Evolutionary conservation across 2,797 vertebrate species (phyloP).

Genomic region (Sylvia borin): DNA sequence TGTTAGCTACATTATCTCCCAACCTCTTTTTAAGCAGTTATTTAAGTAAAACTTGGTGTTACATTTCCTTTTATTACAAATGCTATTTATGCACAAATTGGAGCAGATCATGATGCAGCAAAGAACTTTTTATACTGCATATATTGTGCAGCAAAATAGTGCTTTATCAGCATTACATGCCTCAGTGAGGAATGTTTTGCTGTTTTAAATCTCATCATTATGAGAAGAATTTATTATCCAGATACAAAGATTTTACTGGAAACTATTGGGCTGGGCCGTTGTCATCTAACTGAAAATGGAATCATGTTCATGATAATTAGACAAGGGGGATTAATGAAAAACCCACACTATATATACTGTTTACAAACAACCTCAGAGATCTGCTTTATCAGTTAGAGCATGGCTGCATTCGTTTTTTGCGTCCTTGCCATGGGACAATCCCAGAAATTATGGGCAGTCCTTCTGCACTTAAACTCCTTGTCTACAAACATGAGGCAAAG

Average conservation of each 20-base stretch:
- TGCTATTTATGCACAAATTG: background rate
- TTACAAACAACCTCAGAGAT: conserved; percentile 9
- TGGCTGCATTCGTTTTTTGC: background rate
- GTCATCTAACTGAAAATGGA: conserved; percentile 42
- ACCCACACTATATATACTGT: background rate
- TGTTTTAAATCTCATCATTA: conserved; percentile 11
- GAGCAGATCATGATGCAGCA: conserved; percentile 6
- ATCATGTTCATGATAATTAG: conserved; percentile 46
- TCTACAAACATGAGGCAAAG: conserved; percentile 56
- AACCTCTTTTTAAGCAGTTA: background rate
- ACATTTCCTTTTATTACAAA: conserved; percentile 13
- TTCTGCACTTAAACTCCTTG: background rate
- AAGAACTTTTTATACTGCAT: conserved; percentile 35
- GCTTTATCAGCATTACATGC: conserved; percentile 25
- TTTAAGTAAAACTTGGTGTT: conserved; percentile 7
- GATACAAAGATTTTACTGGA: conserved; percentile 1
- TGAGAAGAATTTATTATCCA: background rate
- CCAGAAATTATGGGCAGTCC: conserved; percentile 43
- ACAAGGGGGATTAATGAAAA: conserved; percentile 24
- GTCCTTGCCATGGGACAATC: conserved; percentile 23
- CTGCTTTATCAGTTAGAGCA: conserved; percentile 14
- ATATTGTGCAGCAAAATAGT: conserved; percentile 23
- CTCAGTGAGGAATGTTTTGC: background rate
- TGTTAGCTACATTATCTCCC: background rate
- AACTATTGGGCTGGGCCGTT: conserved; percentile 5